Conservation (phyloP, 2,888 invertebrate species). For the Thumatha senex region DNA sequence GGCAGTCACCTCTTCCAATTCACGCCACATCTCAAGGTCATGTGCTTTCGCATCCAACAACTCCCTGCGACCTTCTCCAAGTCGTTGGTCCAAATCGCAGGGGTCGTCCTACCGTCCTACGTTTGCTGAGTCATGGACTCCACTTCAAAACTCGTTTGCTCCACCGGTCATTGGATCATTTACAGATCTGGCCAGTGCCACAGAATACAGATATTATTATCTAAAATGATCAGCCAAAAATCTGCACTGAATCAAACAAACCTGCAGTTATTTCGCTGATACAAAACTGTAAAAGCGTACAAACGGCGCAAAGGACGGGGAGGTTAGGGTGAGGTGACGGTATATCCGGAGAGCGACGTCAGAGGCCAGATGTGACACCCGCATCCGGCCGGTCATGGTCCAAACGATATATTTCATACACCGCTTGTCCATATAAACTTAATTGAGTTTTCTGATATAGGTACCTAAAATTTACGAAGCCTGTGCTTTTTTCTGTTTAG, state of each 20-base stretch:
- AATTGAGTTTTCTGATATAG: not conserved
- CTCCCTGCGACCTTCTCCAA: too few relatives aligned
- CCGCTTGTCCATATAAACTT: constrained; percentile 10
- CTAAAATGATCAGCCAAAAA: not conserved
- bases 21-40: too few relatives aligned
- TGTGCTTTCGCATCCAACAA: too few relatives aligned
- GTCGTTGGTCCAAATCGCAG: too few relatives aligned
- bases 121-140: too few relatives aligned
- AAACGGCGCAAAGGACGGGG: constrained; percentile 27
- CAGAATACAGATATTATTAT: not conserved
- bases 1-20: too few relatives aligned
- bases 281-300: constrained; percentile 29
- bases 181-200: too few relatives aligned
- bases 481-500: too few relatives aligned
- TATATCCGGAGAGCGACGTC: constrained; percentile 56
- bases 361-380: constrained; percentile 58
- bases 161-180: too few relatives aligned
- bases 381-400: constrained; percentile 48
- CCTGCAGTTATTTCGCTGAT: constrained; percentile 7
- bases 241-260: not conserved
- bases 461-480: too few relatives aligned
- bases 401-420: constrained; percentile 31
- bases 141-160: too few relatives aligned
- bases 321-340: constrained; percentile 41
- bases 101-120: too few relatives aligned